phyloP scores from a whole-genome alignment of 2,888 invertebrate genomes.

The Hirtodrosophila histrioides region DNA sequence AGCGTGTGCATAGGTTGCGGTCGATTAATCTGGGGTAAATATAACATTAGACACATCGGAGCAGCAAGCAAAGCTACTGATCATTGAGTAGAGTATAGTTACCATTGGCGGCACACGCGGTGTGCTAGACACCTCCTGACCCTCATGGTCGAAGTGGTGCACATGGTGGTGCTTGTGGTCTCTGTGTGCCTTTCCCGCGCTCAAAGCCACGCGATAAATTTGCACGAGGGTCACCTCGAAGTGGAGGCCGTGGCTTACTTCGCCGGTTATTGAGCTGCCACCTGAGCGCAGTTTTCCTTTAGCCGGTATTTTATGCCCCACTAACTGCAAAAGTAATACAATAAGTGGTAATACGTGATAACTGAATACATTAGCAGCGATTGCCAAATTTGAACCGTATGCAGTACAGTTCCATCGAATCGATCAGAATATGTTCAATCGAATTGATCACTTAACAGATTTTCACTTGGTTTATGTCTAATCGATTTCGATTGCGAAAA shows the following conservation, averaged over 20 bases:
- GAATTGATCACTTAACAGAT: no score
- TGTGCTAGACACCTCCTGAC: constrained; percentile 87
- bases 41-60: not conserved
- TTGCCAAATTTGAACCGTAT: constrained; percentile 2
- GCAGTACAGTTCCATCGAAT: no score
- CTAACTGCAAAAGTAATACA: constrained; percentile 86
- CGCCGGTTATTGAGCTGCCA: constrained; percentile 83
- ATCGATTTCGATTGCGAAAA: no score
- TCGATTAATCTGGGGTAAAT: constrained; percentile 82
- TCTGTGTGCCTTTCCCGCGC: constrained; percentile 93
- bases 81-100: constrained; percentile 25
- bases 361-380: constrained; percentile 3
- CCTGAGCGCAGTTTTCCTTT: constrained; percentile 91
- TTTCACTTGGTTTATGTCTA: no score
- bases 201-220: constrained; percentile 91
- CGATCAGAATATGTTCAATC: no score
- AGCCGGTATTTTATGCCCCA: constrained; percentile 90
- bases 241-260: constrained; percentile 82
- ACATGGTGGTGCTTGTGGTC: constrained; percentile 95
- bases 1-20: constrained; percentile 85
- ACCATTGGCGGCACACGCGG: constrained; percentile 85
- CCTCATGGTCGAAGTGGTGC: constrained; percentile 91
- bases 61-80: no score
- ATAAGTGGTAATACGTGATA: constrained; percentile 2
- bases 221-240: constrained; percentile 91